These are phyloP conservation scores for Lineus longissimus DNA, from an alignment of 1,140 invertebrate species.

Conservation along the genomic window DNA sequence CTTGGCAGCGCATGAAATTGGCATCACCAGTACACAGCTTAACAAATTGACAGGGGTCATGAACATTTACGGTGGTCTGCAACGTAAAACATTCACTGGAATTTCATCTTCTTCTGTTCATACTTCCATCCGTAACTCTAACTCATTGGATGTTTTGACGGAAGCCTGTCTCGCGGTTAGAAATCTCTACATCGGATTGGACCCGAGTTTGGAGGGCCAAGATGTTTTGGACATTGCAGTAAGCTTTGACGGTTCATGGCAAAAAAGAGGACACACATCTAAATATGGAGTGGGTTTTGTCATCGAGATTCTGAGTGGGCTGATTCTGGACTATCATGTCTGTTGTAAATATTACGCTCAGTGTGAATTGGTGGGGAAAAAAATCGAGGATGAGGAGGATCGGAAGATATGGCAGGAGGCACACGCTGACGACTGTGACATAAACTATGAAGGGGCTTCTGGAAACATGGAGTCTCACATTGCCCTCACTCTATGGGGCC, in stretches of 20 bases:
- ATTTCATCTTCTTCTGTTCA: neutral
- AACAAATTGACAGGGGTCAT: neutral
- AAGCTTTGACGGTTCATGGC: neutral
- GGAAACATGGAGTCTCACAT: slow-evolving; percentile 4
- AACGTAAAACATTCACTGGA: neutral
- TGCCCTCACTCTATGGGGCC: slow-evolving; percentile 1
- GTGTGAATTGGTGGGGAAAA: neutral
- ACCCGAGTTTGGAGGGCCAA: too few relatives aligned
- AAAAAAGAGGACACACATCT: neutral
- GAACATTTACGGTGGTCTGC: neutral
- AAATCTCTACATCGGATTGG: neutral
- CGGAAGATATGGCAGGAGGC: neutral
- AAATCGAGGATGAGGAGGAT: neutral
- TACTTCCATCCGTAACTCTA: neutral
- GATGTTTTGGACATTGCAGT: neutral
- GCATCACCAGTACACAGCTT: neutral
- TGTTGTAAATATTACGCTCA: neutral
- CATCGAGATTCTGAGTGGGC: neutral
- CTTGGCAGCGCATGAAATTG: neutral
- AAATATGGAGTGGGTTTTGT: neutral
- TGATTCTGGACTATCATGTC: neutral
- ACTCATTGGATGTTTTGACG: neutral
- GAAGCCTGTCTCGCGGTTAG: neutral
- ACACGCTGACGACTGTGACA: neutral
- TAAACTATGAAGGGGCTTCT: slow-evolving; percentile 2